Evolutionary conservation across 1,140 invertebrate species (phyloP), one percentile per base, ranked within the genome.

Genomic region (Andricus grossulariae): DNA sequence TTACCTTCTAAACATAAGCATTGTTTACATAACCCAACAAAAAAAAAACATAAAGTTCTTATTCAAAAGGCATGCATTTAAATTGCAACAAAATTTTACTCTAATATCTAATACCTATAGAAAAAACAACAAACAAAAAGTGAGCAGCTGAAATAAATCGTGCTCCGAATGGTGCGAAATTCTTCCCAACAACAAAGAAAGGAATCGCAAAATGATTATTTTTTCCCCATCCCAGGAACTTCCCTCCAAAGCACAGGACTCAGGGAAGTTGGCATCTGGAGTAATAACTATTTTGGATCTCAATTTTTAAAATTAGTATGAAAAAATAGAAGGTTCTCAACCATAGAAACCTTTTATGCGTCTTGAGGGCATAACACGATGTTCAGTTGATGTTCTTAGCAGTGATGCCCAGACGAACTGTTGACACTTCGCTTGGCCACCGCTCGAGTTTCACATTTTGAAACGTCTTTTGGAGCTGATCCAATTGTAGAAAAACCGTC

Each of bases 291-390:
- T 45, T 71, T 50, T 21, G 18, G 15, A 72, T n/a, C 50, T 19
- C 8, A 11, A 73, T 73, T 73, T 57, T 45, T 77, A 74, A 77
- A 81, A 77, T 49, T 49, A 79, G 72, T 12, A 70, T 32, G 25
- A 82, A 74, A 75, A 82, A 79, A 54, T 66, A 71, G 73, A 72
- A 13, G 82, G 82, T 82, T 83, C 82, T 85, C 84, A 84, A 83
- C 77, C 78, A 57, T 81, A 13, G 71, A 52, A 75, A 80, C 80
- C 78, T 82, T 74, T 76, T 81, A 76, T 74, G 57, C 76, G 74
- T 75, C 72, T 74, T 39, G 78, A 49, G 77, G 78, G 79, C 79
- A 77, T 84, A 81, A 76, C 80, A 81, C 78, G 50, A 74, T 80
- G 66, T 79, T 77, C 76, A 75, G 60, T 32, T 45, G 39, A 45